A percentile compares a stretch with the other conserved stretches of the same genome.
Conservation (phyloP, 2,797 vertebrate genomes). For the Thalassophryne amazonica region DNA sequence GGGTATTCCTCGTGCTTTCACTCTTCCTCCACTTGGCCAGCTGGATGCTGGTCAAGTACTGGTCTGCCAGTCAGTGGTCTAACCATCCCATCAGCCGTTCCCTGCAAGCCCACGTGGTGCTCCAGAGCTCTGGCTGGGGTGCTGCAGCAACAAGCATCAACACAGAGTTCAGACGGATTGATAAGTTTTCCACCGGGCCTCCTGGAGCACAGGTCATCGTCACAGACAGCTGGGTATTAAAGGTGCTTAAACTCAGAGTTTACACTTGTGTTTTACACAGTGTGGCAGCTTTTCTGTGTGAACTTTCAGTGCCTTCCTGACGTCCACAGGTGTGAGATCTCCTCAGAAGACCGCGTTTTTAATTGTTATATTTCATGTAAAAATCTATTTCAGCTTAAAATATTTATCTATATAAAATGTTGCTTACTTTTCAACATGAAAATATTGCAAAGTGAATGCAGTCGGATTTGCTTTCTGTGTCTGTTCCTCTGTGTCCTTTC, state of each 20-base stretch:
- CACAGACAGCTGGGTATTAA: constrained; percentile 93
- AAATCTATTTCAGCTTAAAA: too few relatives aligned
- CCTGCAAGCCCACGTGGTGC: constrained; percentile 75
- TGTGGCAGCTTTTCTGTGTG: too few relatives aligned
- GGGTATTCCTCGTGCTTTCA: constrained; percentile 74
- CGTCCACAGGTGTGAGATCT: too few relatives aligned
- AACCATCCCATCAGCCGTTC: constrained; percentile 83
- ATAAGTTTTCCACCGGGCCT: constrained; percentile 90
- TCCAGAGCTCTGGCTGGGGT: constrained; percentile 77
- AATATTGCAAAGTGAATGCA: too few relatives aligned
- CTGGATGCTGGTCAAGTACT: constrained; percentile 79
- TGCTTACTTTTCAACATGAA: too few relatives aligned
- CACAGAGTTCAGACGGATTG: constrained; percentile 88
- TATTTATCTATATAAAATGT: too few relatives aligned
- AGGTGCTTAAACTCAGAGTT: constrained; percentile 34
- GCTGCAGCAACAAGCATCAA: constrained; percentile 87
- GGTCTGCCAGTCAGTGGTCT: constrained; percentile 82
- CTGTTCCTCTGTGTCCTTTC: too few relatives aligned
- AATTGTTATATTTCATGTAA: too few relatives aligned
- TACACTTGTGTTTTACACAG: too few relatives aligned
- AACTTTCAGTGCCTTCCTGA: too few relatives aligned
- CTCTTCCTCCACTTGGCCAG: constrained; percentile 73
- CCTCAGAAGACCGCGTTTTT: too few relatives aligned
- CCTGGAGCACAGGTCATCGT: constrained; percentile 87
- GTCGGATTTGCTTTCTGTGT: too few relatives aligned